phyloP scores from a whole-genome alignment of 2,797 vertebrate genomes.

The Luscinia megarhynchos region DNA sequence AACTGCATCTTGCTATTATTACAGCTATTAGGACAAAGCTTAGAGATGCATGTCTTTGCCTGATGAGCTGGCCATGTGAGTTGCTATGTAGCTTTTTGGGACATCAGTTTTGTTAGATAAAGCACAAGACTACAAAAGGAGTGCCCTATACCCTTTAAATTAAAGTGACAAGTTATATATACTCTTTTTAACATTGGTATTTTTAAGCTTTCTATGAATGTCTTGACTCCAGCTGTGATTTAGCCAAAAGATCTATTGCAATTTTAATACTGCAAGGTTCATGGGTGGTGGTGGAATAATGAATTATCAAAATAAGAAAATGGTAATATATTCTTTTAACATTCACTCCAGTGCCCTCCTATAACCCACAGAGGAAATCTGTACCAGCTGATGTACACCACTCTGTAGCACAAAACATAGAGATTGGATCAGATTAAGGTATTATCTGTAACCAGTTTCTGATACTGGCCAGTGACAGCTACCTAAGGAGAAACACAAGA shows the following conservation, averaged over 20 bases:
- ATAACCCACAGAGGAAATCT: not conserved
- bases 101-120: not conserved
- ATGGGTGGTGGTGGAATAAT: not conserved
- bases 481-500: not conserved
- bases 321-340: not conserved
- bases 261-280: not conserved
- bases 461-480: not conserved
- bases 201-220: not conserved
- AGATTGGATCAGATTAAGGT: not conserved
- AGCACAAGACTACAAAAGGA: not conserved
- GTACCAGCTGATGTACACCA: rapidly evolving
- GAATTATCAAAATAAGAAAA: not conserved
- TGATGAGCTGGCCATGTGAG: rapidly evolving
- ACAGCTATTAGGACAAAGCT: not conserved
- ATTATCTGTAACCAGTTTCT: not conserved
- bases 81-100: not conserved
- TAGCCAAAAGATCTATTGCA: not conserved
- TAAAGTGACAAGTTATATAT: not conserved
- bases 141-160: not conserved
- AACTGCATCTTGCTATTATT: not conserved
- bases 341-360: not conserved
- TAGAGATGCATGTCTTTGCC: not conserved
- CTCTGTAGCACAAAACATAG: not conserved
- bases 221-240: not conserved
- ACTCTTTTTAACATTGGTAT: not conserved